phyloP scores from a whole-genome alignment of 2,797 vertebrate species.

The Lepilemur septentrionalis region DNA sequence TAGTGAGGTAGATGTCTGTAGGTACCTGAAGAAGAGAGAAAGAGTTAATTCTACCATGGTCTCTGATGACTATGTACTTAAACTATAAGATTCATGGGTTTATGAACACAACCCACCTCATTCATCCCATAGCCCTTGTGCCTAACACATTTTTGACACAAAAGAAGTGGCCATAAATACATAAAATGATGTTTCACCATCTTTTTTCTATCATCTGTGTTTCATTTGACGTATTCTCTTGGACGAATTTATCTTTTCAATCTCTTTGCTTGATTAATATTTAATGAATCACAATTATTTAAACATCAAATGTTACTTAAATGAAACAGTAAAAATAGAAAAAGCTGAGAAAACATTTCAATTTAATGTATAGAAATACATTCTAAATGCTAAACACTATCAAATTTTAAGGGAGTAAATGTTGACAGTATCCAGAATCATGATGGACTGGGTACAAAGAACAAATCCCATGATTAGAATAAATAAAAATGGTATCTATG shows the following conservation, averaged over 20 bases:
- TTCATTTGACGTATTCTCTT: not conserved
- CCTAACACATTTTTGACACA: not conserved
- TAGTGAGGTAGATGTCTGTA: not conserved
- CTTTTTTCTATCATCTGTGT: not conserved
- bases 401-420: not conserved
- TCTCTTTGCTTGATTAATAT: not conserved
- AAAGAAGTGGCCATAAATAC: not conserved
- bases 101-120: not conserved
- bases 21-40: not conserved
- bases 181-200: not conserved
- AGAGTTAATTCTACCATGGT: not conserved
- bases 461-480: not conserved
- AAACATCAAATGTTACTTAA: not conserved
- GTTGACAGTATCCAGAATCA: not conserved
- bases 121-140: not conserved
- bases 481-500: not conserved
- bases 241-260: not conserved
- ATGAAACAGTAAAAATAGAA: not conserved
- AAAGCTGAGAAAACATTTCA: not conserved
- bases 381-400: not conserved
- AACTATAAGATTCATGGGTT: not conserved
- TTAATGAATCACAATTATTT: not conserved
- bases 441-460: not conserved
- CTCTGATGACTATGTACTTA: not conserved
- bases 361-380: not conserved